phyloP scores from a whole-genome alignment of 2,113 vertebrate species.

The Nothobranchius furzeri region DNA sequence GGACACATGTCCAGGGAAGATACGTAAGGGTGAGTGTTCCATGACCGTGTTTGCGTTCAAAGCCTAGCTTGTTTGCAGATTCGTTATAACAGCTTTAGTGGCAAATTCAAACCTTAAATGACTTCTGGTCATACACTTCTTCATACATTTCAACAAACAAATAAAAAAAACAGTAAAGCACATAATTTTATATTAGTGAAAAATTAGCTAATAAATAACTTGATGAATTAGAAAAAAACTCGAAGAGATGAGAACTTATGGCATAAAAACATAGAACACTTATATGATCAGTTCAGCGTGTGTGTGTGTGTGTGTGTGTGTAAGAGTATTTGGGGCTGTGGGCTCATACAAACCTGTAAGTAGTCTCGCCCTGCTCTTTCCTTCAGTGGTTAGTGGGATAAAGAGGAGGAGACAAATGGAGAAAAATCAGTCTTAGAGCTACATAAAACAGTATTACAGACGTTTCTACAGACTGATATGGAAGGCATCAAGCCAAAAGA shows the following conservation, averaged over 20 bases:
- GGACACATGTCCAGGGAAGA: no score
- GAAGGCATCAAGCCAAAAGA: slow-evolving; percentile 30
- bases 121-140: background rate
- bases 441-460: slow-evolving; percentile 51
- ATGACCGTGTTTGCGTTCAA: no score
- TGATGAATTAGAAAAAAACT: background rate
- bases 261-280: background rate
- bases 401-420: slow-evolving; percentile 67
- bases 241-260: background rate
- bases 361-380: slow-evolving; percentile 77
- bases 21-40: no score
- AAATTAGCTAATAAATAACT: background rate
- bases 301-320: slow-evolving; percentile 7
- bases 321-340: slow-evolving; percentile 12
- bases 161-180: background rate
- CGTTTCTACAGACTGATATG: slow-evolving; percentile 34
- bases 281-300: background rate
- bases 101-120: background rate
- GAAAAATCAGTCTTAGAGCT: slow-evolving; percentile 59
- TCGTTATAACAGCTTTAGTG: background rate
- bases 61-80: no score
- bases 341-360: slow-evolving; percentile 73
- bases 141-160: background rate
- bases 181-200: no score
- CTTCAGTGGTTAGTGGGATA: slow-evolving; percentile 71